phyloP scores from a whole-genome alignment of 2,113 vertebrate genomes.

The Athene cunicularia region DNA sequence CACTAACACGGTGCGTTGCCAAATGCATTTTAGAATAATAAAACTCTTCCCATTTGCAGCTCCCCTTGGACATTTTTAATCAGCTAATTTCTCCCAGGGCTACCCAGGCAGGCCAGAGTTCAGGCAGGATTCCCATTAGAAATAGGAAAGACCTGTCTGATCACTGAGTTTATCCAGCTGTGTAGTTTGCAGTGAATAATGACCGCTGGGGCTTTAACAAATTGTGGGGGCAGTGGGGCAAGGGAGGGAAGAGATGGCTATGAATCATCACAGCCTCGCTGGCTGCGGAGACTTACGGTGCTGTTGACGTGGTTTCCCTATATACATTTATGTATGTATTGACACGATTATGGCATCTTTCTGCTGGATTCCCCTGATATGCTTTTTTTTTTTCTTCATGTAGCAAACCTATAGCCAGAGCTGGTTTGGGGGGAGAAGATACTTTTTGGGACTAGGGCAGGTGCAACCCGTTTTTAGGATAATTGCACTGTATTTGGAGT shows the following conservation, averaged over 20 bases:
- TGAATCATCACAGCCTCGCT: conserved; percentile 10
- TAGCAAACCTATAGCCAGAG: not conserved
- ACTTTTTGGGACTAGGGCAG: not conserved
- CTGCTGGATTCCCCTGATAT: not conserved
- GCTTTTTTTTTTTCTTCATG: not conserved
- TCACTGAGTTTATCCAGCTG: conserved; percentile 63
- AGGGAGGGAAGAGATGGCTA: not conserved
- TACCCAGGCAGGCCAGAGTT: conserved; percentile 15
- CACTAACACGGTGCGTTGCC: not conserved
- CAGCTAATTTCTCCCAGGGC: conserved; percentile 51
- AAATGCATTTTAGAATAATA: not conserved
- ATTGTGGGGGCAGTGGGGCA: not conserved
- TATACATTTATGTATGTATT: not conserved
- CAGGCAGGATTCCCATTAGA: conserved; percentile 42
- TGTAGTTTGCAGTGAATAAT: conserved; percentile 43
- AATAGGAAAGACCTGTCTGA: conserved; percentile 45
- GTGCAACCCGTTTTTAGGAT: not conserved
- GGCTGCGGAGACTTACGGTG: not conserved
- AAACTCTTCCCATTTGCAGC: not conserved
- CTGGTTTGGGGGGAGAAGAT: not conserved
- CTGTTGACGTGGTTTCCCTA: not conserved
- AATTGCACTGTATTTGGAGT: not conserved
- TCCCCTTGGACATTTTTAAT: conserved; percentile 27
- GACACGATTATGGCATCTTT: not conserved
- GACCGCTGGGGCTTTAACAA: conserved; percentile 10